These are phyloP conservation scores for Leptobrachium leishanense DNA, from an alignment of 2,113 vertebrate genomes.

Conservation along the genomic window DNA sequence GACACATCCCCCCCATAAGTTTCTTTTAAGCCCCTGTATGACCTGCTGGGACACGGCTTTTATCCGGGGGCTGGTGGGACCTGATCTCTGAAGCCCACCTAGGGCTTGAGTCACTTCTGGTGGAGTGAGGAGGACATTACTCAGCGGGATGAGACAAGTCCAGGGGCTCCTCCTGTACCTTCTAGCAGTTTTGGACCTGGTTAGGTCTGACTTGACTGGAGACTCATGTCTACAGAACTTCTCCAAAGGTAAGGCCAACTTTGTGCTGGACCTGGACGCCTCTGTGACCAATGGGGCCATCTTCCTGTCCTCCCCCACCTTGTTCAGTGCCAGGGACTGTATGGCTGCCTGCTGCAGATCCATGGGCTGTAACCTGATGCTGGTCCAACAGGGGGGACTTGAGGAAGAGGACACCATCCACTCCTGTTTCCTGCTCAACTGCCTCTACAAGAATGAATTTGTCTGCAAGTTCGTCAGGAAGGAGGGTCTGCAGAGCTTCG, in stretches of 20 bases:
- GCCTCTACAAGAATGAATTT: constrained; percentile 83
- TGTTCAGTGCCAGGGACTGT: constrained; percentile 70
- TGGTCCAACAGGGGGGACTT: constrained; percentile 71
- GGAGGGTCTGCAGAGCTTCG: constrained; percentile 77
- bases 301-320: constrained; percentile 73
- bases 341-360: constrained; percentile 80
- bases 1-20: no score
- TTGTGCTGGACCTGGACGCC: constrained; percentile 81
- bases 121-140: background rate
- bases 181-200: constrained; percentile 17
- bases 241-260: constrained; percentile 67
- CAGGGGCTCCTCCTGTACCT: background rate
- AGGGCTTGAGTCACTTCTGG: no score
- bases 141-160: background rate
- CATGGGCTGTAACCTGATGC: constrained; percentile 78
- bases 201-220: constrained; percentile 43
- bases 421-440: constrained; percentile 86
- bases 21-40: no score
- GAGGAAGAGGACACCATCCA: constrained; percentile 59
- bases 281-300: constrained; percentile 85
- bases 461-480: constrained; percentile 84
- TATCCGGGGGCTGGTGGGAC: background rate
- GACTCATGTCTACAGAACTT: constrained; percentile 70
- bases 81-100: no score
- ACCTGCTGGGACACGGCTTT: no score